Evolutionary conservation across 2,797 vertebrate genomes (phyloP).

Genomic region (Allobates femoralis): DNA sequence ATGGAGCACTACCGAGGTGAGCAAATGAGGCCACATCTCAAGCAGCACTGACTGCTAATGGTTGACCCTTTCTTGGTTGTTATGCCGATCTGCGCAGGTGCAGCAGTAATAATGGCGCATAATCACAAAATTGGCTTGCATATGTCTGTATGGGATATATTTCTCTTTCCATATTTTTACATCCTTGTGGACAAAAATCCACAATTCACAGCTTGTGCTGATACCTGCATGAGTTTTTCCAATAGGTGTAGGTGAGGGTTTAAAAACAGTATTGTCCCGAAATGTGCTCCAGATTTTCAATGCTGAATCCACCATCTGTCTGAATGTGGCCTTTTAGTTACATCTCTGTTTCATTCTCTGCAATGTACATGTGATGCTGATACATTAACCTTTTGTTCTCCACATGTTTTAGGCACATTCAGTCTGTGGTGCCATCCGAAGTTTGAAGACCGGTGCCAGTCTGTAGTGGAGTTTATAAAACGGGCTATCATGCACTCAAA

Average conservation of each 20-base stretch:
- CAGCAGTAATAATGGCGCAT: no score
- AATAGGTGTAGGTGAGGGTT: no score
- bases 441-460: slow-evolving; percentile 97
- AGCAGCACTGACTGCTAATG: not conserved
- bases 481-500: slow-evolving; percentile 98
- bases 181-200: no score
- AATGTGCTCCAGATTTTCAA: not conserved
- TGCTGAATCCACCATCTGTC: not conserved
- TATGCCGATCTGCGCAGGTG: no score
- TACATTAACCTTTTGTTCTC: not conserved
- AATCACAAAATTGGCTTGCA: no score
- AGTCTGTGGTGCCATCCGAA: slow-evolving; percentile 90
- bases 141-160: no score
- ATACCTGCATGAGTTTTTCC: no score
- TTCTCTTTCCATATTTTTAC: no score
- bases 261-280: no score
- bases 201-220: no score
- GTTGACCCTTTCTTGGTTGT: no score
- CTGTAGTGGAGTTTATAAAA: slow-evolving; percentile 97
- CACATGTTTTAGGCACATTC: slow-evolving; percentile 78
- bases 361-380: no score
- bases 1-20: slow-evolving; percentile 90
- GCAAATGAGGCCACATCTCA: not conserved
- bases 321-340: not conserved
- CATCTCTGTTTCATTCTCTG: not conserved